Evolutionary conservation across 2,113 vertebrate species (phyloP).

Genomic region (Dendropsophus ebraccatus): DNA sequence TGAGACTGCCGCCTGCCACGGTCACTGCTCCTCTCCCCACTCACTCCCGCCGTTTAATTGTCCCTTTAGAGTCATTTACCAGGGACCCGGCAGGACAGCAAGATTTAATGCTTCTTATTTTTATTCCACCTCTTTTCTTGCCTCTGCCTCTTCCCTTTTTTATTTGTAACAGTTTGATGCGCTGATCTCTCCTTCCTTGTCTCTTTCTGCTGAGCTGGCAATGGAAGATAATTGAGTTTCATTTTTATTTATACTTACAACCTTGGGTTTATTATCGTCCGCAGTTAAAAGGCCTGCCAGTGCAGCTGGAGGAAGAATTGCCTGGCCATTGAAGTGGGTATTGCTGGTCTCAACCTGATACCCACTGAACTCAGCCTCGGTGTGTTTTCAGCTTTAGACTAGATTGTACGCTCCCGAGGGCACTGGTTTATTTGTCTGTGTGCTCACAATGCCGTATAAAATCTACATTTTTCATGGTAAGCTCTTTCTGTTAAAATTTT

Average conservation of each 20-base stretch:
- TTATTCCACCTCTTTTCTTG: constrained; percentile 55
- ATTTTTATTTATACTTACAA: constrained; percentile 62
- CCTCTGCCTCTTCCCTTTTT: constrained; percentile 33
- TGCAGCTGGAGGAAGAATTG: constrained; percentile 46
- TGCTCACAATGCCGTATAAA: constrained; percentile 22
- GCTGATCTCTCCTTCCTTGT: constrained; percentile 39
- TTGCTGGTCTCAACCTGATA: constrained; percentile 36
- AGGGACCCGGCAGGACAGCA: background rate
- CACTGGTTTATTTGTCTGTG: constrained; percentile 32
- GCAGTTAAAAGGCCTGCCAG: constrained; percentile 54
- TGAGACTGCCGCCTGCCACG: background rate
- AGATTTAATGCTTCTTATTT: constrained; percentile 49
- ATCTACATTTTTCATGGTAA: constrained; percentile 45
- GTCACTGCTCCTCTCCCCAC: constrained; percentile 37
- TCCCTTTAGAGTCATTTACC: constrained; percentile 17
- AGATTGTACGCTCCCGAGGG: constrained; percentile 31
- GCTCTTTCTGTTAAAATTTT: constrained; percentile 36
- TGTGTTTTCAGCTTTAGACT: constrained; percentile 23
- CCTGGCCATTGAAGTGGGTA: constrained; percentile 52
- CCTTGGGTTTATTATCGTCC: constrained; percentile 58
- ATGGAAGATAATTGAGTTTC: constrained; percentile 61
- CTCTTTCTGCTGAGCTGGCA: constrained; percentile 56
- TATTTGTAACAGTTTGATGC: constrained; percentile 43
- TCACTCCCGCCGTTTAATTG: constrained; percentile 51
- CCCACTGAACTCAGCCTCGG: constrained; percentile 28